Evolutionary conservation across 2,113 vertebrate genomes (phyloP).

Genomic region (Donacobius atricapilla): DNA sequence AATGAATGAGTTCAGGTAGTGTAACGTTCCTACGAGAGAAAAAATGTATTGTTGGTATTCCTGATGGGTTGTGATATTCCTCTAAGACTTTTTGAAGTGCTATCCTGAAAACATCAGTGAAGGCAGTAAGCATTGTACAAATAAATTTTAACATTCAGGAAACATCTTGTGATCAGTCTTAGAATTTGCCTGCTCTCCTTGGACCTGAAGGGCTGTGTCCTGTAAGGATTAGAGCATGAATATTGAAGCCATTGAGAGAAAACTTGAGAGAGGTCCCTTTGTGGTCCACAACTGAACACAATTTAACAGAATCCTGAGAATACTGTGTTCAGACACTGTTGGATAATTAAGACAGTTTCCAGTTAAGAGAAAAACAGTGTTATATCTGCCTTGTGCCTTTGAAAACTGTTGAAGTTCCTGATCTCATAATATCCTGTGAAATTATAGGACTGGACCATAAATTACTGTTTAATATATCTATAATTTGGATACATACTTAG

Average conservation of each 20-base stretch:
- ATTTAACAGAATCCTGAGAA: background rate
- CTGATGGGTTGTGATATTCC: background rate
- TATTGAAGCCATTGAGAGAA: background rate
- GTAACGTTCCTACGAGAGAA: background rate
- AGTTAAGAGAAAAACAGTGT: background rate
- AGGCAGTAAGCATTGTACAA: background rate
- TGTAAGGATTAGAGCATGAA: background rate
- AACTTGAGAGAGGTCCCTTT: background rate
- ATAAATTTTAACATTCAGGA: background rate
- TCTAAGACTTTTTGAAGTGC: background rate
- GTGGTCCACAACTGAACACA: background rate
- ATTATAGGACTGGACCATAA: background rate
- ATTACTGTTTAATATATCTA: background rate
- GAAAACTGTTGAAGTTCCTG: background rate
- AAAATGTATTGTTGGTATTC: background rate
- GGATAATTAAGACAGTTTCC: background rate
- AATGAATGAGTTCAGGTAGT: conserved; percentile 40
- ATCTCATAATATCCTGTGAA: background rate
- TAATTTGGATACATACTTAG: background rate
- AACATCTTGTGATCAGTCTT: background rate
- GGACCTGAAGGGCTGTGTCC: background rate
- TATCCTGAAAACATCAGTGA: background rate
- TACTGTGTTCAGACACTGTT: background rate
- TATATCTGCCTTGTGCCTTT: background rate
- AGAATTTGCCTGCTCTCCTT: background rate